Evolutionary conservation across 2,113 vertebrate species (phyloP).

Genomic region (Triplophysa tibetana): DNA sequence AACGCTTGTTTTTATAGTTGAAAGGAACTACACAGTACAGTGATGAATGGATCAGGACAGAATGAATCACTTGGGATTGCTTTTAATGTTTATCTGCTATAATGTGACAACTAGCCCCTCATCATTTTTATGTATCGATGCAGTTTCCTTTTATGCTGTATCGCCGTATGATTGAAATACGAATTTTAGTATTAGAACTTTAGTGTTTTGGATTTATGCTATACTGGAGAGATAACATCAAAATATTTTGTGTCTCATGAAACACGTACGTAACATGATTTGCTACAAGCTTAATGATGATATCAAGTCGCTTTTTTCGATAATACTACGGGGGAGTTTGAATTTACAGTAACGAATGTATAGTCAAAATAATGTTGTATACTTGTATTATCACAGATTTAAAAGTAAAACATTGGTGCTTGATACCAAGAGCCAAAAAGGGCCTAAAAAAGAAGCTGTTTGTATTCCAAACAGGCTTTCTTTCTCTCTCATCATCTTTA

Average conservation of each 20-base stretch:
- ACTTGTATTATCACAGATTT: too few species aligned
- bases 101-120: background rate
- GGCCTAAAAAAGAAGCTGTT: too few species aligned
- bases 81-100: background rate
- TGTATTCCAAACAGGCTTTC: constrained; percentile 59
- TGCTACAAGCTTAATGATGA: constrained; percentile 7
- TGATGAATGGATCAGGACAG: background rate
- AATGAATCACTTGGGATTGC: background rate
- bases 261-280: constrained; percentile 12
- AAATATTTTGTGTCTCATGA: constrained; percentile 10
- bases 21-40: background rate
- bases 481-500: constrained; percentile 34
- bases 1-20: background rate
- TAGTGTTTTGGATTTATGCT: background rate
- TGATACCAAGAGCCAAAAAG: background rate
- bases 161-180: background rate
- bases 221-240: background rate
- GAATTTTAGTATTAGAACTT: constrained; percentile 1
- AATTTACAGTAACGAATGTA: constrained; percentile 47
- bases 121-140: background rate
- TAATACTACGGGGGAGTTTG: constrained; percentile 7
- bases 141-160: background rate
- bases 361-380: constrained; percentile 50
- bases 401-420: too few species aligned
- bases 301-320: constrained; percentile 22